Conservation (phyloP, 1,140 invertebrate species). For the Cyrtorhinus lividipennis region DNA sequence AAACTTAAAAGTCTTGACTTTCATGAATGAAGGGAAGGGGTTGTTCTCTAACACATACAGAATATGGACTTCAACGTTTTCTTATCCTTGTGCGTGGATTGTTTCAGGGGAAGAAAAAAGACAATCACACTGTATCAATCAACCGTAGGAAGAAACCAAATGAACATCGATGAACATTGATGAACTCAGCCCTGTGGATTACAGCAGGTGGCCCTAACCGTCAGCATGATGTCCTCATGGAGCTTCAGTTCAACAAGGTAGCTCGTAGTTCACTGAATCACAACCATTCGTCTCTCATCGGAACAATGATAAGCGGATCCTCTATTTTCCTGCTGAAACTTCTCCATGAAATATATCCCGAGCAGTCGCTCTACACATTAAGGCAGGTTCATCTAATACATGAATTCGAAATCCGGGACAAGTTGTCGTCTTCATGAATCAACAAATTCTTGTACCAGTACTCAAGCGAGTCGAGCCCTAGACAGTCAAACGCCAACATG, state of each 20-base stretch:
- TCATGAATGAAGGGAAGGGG: too few relatives aligned
- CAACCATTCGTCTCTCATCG: too few relatives aligned
- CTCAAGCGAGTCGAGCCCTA: conserved; percentile 58
- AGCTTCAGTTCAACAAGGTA: conserved; percentile 68
- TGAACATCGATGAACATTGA: too few relatives aligned
- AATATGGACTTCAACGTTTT: too few relatives aligned
- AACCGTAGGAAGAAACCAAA: too few relatives aligned
- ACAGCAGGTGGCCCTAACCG: conserved; percentile 51
- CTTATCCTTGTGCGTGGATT: too few relatives aligned
- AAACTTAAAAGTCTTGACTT: too few relatives aligned
- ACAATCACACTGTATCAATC: too few relatives aligned
- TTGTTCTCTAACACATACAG: too few relatives aligned
- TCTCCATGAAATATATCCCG: conserved; percentile 76
- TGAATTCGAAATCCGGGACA: conserved; percentile 80
- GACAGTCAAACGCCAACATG: conserved; percentile 75
- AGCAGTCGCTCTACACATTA: conserved; percentile 55
- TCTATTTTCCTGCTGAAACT: conserved; percentile 48
- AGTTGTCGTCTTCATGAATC: conserved; percentile 68
- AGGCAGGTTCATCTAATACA: conserved; percentile 74
- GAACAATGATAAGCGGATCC: too few relatives aligned
- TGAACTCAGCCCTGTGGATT: conserved; percentile 32
- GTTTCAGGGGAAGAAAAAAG: too few relatives aligned
- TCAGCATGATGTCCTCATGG: conserved; percentile 58
- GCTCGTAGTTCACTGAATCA: too few relatives aligned
- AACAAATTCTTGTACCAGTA: conserved; percentile 93